These are phyloP conservation scores for Chaetura pelagica DNA, from an alignment of 2,113 vertebrate species.

Conservation along the genomic window DNA sequence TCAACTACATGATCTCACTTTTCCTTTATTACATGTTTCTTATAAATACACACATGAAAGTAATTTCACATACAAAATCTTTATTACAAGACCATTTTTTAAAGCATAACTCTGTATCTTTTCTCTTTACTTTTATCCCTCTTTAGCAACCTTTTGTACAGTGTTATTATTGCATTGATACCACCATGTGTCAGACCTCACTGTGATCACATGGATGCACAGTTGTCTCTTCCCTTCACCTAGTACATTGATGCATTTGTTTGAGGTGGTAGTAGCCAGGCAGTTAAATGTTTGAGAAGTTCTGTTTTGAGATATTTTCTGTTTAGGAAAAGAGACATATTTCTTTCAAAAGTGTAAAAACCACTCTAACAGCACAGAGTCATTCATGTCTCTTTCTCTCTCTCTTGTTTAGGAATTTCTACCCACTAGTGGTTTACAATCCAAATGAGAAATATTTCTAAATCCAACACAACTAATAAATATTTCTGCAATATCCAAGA, in stretches of 20 bases:
- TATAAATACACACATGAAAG: background rate
- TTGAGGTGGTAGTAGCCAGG: background rate
- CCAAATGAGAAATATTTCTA: background rate
- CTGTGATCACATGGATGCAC: background rate
- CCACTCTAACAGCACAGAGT: background rate
- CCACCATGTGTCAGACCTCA: background rate
- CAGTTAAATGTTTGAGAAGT: background rate
- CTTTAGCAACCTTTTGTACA: background rate
- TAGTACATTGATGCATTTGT: background rate
- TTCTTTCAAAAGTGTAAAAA: background rate
- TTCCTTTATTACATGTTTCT: background rate
- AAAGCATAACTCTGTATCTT: background rate
- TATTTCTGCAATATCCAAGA: background rate
- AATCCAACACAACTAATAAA: background rate
- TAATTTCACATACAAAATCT: background rate
- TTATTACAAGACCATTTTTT: background rate
- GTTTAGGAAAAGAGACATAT: background rate
- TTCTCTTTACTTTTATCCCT: background rate
- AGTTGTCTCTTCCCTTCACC: background rate
- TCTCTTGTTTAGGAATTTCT: background rate
- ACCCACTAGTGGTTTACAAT: background rate
- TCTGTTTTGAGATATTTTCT: background rate
- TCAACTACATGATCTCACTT: background rate
- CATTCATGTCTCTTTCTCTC: background rate
- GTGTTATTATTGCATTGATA: background rate